Evolutionary conservation across 2,797 vertebrate species (phyloP), one percentile per base, ranked within the genome.

Genomic region (Serranus cabrilla): DNA sequence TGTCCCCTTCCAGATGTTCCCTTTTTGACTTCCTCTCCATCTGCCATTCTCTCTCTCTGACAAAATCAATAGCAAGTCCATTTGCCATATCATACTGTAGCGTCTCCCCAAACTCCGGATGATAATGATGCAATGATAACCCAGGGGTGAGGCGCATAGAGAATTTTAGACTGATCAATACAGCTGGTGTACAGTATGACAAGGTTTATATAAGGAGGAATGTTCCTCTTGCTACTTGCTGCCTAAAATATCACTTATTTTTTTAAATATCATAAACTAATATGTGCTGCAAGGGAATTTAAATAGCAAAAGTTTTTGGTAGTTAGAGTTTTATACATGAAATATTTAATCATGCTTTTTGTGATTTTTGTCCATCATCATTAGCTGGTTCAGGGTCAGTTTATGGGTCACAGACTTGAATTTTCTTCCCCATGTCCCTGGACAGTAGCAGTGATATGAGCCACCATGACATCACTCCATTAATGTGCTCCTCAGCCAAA

Each of bases 61-160:
- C 88, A 87, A 92, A 94, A 96, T 96, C 95, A 92, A 96, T 96
- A 94, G 76, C 76, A 54, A 90, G 89, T 94, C 93, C 95, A 95
- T 96, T 95, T 94, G 93, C 89, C 84, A 63, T 94, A 93, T 95
- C 94, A 91, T 91, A 92, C 91, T 74, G 89, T 89, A 86, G 85
- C 84, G 81, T 91, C 91, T 91, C 87, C 89, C 88, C 85, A 83
- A 91, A 91, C 91, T 93, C 93, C 92, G 92, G 93, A 95, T 94
- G 94, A 91, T 91, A 93, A 94, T 93, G 94, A 95, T 94, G 93
- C 81, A 84, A 91, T 92, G 94, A 95, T 96, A 95, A 95, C 94
- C 93, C 90, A 39, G 42, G 90, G 90, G 91, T 91, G 91, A 94
- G 84, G 78, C 74, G 68, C 78, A 39, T 55, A 51, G 90, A 76